phyloP scores from a whole-genome alignment of 2,113 vertebrate genomes.

The Gracilinanus agilis region DNA sequence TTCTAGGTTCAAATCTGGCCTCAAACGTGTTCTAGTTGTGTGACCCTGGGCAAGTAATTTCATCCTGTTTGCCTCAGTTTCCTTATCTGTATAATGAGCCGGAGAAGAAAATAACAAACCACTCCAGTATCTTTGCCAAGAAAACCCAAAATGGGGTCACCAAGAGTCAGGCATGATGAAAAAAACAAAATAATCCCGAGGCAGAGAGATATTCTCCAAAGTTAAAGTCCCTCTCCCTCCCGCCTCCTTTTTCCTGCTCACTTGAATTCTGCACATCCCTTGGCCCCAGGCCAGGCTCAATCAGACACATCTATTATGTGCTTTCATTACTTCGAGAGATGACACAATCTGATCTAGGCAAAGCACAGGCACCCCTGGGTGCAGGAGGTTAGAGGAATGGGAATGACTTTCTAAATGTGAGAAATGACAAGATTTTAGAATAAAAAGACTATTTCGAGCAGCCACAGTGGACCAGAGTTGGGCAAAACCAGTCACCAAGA shows the following conservation, averaged over 20 bases:
- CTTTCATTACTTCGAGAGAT: constrained; percentile 48
- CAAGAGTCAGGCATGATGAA: too few relatives aligned
- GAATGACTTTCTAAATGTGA: rapidly evolving
- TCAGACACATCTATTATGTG: constrained; percentile 26
- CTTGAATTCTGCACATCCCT: background rate
- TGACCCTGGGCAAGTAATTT: background rate
- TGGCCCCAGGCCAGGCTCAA: constrained; percentile 15
- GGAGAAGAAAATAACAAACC: too few relatives aligned
- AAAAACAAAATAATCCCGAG: background rate
- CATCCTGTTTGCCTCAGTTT: background rate
- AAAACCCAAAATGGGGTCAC: too few relatives aligned
- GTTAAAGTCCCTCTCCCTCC: constrained; percentile 57
- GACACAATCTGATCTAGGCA: constrained; percentile 19
- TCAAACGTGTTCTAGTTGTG: background rate
- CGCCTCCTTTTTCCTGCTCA: constrained; percentile 43
- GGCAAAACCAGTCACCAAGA: background rate
- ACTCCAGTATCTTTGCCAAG: too few relatives aligned
- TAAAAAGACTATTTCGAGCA: background rate
- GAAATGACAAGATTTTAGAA: constrained; percentile 18
- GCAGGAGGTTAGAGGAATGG: background rate
- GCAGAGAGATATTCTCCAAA: constrained; percentile 45
- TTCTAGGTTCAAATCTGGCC: background rate
- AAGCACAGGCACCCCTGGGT: background rate
- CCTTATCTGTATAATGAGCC: background rate
- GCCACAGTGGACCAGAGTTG: background rate